These are phyloP conservation scores for Dipodomys spectabilis DNA, from an alignment of 2,113 vertebrate genomes.

Conservation along the genomic window DNA sequence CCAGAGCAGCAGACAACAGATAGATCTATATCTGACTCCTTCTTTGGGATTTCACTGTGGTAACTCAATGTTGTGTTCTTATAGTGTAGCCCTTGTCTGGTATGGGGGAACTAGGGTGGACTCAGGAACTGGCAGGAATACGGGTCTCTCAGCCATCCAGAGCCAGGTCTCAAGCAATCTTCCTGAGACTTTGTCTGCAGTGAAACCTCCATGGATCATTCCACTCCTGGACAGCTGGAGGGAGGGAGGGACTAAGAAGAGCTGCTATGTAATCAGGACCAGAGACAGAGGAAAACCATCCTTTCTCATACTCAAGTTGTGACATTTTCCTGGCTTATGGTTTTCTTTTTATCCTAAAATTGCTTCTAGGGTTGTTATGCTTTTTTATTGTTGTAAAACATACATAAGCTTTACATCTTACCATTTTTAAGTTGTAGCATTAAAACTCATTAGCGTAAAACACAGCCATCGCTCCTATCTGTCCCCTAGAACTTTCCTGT, in stretches of 20 bases:
- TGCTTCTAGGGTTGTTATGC: background rate
- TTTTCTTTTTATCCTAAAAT: background rate
- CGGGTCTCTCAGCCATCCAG: background rate
- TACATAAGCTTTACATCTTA: background rate
- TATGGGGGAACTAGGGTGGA: background rate
- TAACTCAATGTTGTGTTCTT: background rate
- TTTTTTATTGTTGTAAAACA: background rate
- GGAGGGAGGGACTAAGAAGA: too few species aligned
- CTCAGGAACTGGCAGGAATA: too few species aligned
- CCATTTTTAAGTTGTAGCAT: background rate
- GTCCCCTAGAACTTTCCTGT: background rate
- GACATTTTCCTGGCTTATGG: background rate
- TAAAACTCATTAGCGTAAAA: background rate
- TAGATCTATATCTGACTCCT: background rate
- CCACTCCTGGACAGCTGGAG: background rate
- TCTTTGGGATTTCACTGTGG: background rate
- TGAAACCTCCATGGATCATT: background rate
- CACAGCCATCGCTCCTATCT: background rate
- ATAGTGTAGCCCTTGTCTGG: background rate
- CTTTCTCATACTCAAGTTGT: background rate
- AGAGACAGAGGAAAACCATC: background rate
- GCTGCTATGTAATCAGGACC: too few species aligned
- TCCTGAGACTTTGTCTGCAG: background rate
- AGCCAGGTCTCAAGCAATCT: background rate
- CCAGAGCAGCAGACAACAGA: background rate